phyloP scores from a whole-genome alignment of 2,888 invertebrate genomes.

The Rotaria socialis region DNA sequence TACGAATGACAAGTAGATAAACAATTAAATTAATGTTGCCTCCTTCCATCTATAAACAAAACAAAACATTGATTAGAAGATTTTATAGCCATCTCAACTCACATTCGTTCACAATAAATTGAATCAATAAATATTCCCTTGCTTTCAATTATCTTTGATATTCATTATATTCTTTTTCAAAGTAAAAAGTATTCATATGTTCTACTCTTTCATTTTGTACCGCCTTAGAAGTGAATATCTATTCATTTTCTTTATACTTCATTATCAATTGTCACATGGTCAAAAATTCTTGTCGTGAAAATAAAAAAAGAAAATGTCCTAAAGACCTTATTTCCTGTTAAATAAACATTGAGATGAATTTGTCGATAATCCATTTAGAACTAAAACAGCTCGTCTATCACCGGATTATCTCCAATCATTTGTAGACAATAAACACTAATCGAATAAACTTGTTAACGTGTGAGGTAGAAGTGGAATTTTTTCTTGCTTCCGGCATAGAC shows the following conservation, averaged over 20 bases:
- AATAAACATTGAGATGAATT: neutral
- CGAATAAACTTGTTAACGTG: slow-evolving; percentile 23
- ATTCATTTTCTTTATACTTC: too few relatives aligned
- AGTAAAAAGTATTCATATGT: too few relatives aligned
- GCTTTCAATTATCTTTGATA: neutral
- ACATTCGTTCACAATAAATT: neutral
- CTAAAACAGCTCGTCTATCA: neutral
- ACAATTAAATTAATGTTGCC: too few relatives aligned
- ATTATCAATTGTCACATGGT: too few relatives aligned
- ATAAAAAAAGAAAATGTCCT: too few relatives aligned
- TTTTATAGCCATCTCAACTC: too few relatives aligned
- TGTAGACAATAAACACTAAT: slow-evolving; percentile 29
- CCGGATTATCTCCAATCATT: slow-evolving; percentile 18
- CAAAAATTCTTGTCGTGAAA: too few relatives aligned
- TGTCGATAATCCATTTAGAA: neutral
- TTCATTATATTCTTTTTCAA: neutral
- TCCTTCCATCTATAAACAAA: neutral
- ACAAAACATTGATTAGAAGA: too few relatives aligned
- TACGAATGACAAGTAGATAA: too few relatives aligned
- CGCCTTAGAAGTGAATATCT: too few relatives aligned
- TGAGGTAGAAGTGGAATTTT: neutral
- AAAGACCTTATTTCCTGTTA: neutral
- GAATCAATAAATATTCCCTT: neutral
- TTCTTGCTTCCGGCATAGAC: neutral
- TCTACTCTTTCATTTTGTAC: too few relatives aligned